Percentiles rank a stretch among this genome's conserved stretches.
Conservation (phyloP, 2,888 invertebrate genomes). For the Tuta absoluta region DNA sequence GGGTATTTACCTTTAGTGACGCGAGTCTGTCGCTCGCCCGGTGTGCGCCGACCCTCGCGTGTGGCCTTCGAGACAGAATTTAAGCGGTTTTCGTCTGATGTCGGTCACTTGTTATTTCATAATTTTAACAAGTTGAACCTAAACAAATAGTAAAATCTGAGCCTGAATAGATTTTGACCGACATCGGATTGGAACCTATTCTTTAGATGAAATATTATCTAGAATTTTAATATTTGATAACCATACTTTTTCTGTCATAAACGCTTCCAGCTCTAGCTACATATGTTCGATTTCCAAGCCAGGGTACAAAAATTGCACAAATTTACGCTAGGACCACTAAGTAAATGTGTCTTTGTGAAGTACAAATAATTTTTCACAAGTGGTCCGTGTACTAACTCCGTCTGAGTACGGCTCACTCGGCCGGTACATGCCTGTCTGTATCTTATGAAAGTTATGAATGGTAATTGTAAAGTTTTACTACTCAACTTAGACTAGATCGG, state of each 20-base stretch:
- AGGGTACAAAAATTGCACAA: conserved; percentile 16
- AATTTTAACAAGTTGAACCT: not conserved
- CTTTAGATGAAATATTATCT: conserved; percentile 37
- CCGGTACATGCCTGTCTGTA: conserved; percentile 21
- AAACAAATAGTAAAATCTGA: not conserved
- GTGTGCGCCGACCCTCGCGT: conserved; percentile 32
- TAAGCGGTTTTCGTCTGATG: conserved; percentile 32
- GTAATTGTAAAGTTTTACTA: conserved; percentile 22
- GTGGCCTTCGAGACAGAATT: conserved; percentile 48
- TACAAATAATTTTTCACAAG: conserved; percentile 10
- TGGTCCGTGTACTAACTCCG: conserved; percentile 36
- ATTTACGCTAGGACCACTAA: not conserved
- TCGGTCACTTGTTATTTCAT: not conserved
- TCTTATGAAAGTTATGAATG: conserved; percentile 26
- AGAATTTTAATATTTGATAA: conserved; percentile 36
- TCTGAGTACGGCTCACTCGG: conserved; percentile 36
- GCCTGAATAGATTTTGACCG: not conserved
- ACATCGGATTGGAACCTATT: not conserved
- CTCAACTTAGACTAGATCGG: not conserved
- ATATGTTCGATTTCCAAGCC: conserved; percentile 25
- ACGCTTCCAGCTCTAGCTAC: conserved; percentile 29
- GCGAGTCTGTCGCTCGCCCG: conserved; percentile 28
- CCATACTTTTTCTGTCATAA: conserved; percentile 25
- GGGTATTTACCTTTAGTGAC: conserved; percentile 32
- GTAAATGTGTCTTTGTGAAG: conserved; percentile 11